Conservation (phyloP, 2,797 vertebrate species). For the Sciurus vulgaris region DNA sequence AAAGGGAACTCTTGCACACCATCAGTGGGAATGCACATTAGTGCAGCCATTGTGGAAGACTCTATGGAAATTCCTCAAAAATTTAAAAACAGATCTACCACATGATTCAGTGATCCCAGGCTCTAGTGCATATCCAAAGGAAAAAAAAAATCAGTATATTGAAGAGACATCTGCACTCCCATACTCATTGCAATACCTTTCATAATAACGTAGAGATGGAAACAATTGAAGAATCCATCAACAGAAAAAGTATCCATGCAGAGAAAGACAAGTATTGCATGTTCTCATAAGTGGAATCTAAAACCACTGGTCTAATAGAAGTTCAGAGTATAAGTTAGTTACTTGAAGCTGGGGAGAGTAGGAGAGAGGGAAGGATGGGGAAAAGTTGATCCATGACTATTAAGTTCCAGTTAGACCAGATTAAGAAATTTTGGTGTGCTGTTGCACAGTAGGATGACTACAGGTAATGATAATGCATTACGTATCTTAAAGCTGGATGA, state of each 20-base stretch:
- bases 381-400: no score
- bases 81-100: neutral
- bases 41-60: neutral
- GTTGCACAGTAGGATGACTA: neutral
- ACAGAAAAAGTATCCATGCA: neutral
- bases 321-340: neutral
- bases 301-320: neutral
- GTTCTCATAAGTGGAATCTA: neutral
- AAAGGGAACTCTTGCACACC: neutral
- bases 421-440: neutral
- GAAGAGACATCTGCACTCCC: neutral
- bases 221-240: neutral
- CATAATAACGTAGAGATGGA: neutral
- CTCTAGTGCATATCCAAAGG: neutral
- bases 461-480: neutral
- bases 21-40: neutral
- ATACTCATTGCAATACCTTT: neutral
- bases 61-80: neutral
- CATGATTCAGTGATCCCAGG: neutral
- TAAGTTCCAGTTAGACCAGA: neutral
- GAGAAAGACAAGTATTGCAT: neutral
- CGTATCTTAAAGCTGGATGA: neutral
- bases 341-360: neutral
- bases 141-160: neutral
- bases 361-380: neutral